Conservation (phyloP, 37 sponge, comb jelly and placozoan species). For the Oopsacas minuta region DNA sequence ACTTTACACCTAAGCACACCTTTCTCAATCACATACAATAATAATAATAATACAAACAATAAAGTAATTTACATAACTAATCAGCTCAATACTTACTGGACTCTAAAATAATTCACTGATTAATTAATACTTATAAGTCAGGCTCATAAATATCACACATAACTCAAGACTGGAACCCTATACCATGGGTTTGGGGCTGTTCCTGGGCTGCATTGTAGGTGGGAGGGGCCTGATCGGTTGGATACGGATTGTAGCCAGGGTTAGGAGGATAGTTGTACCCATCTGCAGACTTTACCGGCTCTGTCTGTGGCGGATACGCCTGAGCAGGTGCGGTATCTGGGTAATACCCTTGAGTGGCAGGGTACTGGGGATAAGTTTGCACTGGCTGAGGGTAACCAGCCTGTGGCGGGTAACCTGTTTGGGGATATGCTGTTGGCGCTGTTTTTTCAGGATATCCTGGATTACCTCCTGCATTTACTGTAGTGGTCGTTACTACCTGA, state of each 20-base stretch:
- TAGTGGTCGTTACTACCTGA: neutral
- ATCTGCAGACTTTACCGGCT: neutral
- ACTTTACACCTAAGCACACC: too few relatives aligned
- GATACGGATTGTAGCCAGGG: neutral
- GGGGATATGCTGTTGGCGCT: neutral
- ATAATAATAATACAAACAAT: too few relatives aligned
- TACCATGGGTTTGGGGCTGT: neutral
- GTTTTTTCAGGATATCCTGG: neutral
- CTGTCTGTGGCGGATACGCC: neutral
- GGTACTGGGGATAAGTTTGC: neutral
- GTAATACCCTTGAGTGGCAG: neutral
- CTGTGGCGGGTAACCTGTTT: neutral
- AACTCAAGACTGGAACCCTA: neutral
- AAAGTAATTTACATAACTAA: too few relatives aligned
- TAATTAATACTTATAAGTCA: too few relatives aligned
- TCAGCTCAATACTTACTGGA: too few relatives aligned
- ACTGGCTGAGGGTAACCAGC: neutral
- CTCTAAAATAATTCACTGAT: too few relatives aligned
- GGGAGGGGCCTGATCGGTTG: neutral
- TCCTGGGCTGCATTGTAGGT: neutral
- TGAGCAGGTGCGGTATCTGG: neutral
- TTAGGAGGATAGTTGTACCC: neutral
- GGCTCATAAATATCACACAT: too few relatives aligned
- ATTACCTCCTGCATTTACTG: neutral
- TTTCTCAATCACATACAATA: too few relatives aligned